Base-by-base conservation (phyloP, 2,797 vertebrate genomes). In the Falco berigora region DNA sequence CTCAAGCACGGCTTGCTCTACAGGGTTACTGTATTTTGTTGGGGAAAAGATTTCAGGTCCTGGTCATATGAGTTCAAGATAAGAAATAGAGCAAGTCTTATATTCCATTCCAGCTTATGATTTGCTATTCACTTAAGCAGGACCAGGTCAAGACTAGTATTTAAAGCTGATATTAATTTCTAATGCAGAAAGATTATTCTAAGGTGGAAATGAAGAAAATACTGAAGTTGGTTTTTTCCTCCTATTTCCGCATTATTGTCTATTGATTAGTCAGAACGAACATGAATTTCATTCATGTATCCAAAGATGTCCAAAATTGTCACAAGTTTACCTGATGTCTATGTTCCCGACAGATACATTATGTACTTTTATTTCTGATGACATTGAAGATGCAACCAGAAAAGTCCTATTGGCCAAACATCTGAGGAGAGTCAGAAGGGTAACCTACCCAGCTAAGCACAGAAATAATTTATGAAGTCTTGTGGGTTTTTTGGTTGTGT, bases 181-280 rank as follows among this genome's bases (percentile, higher is more conserved):
- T 87, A 84, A 86, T 36, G 23, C 25, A 77, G 55, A 62, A 76
- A 74, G 32, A 78, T 75, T 30, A 91, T 78, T 40, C 24, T 86
- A 56, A 66, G 6, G 28, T 53, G 32, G n/a, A 88, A 88, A 80
- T 20, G 12, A 69, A 77, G 23, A 69, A 90, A 75, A 52, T 19
- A n/a, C 6, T 55, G 14, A 66, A 64, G 13, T 2, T n/a, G 0
- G 2, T 6, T 19, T 53, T 71, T 27, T 50, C 3, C 2, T 8
- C 42, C 17, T 63, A 11, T 64, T 86, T 46, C 22, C 69, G 30
- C 34, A 71, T 89, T 80, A 67, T 5, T 47, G 8, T 71, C 14
- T 56, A 46, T 52, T 66, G 10, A 74, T 61, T 53, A 72, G 30
- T 52, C 24, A 67, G 55, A 85, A 22, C 4, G 52, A 78, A n/a